phyloP scores from a whole-genome alignment of 2,113 vertebrate species.

The Tenebrosternarchus preto region DNA sequence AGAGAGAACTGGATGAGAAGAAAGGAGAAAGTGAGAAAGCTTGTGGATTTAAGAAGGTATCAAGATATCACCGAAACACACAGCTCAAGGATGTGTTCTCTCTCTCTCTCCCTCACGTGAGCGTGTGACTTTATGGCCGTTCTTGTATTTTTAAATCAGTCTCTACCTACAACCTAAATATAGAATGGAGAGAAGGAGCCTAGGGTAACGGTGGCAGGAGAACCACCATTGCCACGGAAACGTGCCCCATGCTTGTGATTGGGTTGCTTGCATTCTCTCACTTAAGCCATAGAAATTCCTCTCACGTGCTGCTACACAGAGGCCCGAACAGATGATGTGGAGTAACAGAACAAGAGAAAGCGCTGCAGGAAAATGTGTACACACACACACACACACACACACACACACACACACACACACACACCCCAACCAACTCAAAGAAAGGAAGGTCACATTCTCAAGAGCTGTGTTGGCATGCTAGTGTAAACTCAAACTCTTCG shows the following conservation, averaged over 20 bases:
- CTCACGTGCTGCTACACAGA: not conserved
- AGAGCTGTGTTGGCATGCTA: not conserved
- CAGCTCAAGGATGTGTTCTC: not conserved
- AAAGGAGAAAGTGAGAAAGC: no score
- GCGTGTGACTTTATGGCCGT: not conserved
- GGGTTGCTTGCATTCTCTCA: not conserved
- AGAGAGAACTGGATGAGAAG: no score
- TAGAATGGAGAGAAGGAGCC: not conserved
- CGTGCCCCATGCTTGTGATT: constrained; percentile 6
- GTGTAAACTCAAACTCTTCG: no score
- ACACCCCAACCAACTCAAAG: not conserved
- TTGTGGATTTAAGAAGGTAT: no score
- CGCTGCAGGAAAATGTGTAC: not conserved
- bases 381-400: not conserved
- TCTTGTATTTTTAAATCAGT: constrained; percentile 36
- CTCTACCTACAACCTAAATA: constrained; percentile 23
- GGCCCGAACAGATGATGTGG: constrained; percentile 8
- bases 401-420: not conserved
- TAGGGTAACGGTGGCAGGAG: not conserved
- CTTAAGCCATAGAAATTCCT: not conserved
- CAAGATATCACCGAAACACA: no score
- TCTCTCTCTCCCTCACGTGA: not conserved
- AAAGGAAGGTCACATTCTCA: not conserved
- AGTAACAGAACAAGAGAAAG: not conserved
- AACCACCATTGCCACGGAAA: not conserved